Evolutionary conservation across 2,113 vertebrate species (phyloP).

Genomic region (Nerophis ophidion): DNA sequence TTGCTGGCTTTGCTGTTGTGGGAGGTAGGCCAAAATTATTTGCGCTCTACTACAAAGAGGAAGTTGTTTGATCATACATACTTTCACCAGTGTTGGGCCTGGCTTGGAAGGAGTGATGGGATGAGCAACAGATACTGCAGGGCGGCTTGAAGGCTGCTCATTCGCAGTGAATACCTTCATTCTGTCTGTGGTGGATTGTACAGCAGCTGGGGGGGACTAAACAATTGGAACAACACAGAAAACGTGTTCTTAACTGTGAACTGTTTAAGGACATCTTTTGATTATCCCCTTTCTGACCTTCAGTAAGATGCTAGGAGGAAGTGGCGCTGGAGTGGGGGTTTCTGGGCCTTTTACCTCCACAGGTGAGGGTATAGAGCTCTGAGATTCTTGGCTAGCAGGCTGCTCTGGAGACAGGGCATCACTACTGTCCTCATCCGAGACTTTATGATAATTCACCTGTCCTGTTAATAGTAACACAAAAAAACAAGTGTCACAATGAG

Average conservation of each 20-base stretch:
- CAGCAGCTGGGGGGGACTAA: conserved; percentile 74
- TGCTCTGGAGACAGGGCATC: conserved; percentile 94
- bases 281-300: conserved; percentile 39
- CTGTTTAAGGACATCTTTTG: not conserved
- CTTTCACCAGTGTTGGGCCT: conserved; percentile 86
- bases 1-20: conserved; percentile 88
- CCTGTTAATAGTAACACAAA: conserved; percentile 47
- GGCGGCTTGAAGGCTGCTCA: conserved; percentile 57
- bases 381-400: conserved; percentile 93
- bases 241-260: not conserved
- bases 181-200: conserved; percentile 74
- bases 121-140: conserved; percentile 51
- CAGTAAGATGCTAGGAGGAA: conserved; percentile 25
- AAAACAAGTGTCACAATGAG: not conserved
- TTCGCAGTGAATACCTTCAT: conserved; percentile 72
- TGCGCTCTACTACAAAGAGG: not conserved
- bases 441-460: conserved; percentile 85
- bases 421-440: conserved; percentile 91
- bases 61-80: conserved; percentile 39
- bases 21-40: not conserved
- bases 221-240: conserved; percentile 5
- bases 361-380: conserved; percentile 83
- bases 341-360: conserved; percentile 77
- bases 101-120: conserved; percentile 73
- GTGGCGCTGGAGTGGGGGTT: conserved; percentile 73